These are phyloP conservation scores for Chlamydotis undulata DNA, from an alignment of 2,113 vertebrate genomes.

Conservation along the genomic window DNA sequence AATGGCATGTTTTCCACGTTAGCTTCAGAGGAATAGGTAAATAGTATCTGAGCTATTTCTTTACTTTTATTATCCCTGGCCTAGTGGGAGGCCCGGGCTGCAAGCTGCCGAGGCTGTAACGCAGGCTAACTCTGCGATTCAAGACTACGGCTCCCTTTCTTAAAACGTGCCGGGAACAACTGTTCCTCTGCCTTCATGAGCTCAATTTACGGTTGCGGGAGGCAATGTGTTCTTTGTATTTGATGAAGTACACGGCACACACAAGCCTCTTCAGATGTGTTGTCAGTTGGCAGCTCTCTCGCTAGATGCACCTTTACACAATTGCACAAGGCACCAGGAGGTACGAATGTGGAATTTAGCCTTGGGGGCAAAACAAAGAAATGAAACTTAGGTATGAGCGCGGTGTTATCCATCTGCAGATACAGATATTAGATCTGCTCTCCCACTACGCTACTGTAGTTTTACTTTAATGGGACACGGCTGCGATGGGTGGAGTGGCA, in stretches of 20 bases:
- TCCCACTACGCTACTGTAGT: background rate
- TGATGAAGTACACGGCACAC: background rate
- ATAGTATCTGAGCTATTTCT: constrained; percentile 18
- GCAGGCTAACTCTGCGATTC: background rate
- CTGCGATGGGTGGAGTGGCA: background rate
- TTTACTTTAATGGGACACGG: background rate
- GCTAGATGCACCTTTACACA: constrained; percentile 57
- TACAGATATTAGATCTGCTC: constrained; percentile 33
- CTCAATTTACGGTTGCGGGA: background rate
- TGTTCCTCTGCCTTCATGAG: constrained; percentile 16
- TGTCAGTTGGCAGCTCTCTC: constrained; percentile 56
- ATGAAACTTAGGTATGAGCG: constrained; percentile 21
- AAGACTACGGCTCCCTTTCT: background rate
- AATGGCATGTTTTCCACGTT: background rate
- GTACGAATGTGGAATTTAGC: constrained; percentile 59
- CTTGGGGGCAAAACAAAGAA: constrained; percentile 58
- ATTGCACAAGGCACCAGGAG: constrained; percentile 57
- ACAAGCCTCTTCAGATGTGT: constrained; percentile 5
- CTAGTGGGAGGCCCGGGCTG: constrained; percentile 29
- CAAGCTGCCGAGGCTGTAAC: background rate
- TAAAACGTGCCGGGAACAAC: background rate
- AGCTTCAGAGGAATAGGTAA: constrained; percentile 15
- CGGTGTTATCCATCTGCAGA: constrained; percentile 37
- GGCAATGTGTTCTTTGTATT: constrained; percentile 14
- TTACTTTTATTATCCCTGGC: constrained; percentile 19